These are phyloP conservation scores for Calidris pygmaea DNA, from an alignment of 2,113 vertebrate genomes.

Conservation along the genomic window DNA sequence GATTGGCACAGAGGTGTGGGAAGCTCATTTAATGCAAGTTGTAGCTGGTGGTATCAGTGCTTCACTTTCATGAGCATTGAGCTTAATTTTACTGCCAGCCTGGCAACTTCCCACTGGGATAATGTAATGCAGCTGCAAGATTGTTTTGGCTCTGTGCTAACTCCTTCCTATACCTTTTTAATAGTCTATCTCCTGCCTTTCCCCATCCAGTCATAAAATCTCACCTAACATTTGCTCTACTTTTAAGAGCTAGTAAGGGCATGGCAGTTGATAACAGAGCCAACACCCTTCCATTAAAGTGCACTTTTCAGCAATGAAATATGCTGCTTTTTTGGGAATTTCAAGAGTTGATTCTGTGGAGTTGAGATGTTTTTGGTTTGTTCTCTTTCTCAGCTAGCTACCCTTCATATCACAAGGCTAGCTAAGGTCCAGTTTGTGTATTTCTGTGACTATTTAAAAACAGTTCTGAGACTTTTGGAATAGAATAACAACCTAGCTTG, in stretches of 20 bases:
- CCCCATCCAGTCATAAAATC: constrained; percentile 41
- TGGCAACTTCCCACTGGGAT: constrained; percentile 57
- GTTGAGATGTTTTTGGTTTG: not conserved
- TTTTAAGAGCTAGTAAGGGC: constrained; percentile 56
- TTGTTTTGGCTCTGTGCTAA: constrained; percentile 61
- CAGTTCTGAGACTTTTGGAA: not conserved
- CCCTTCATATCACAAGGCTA: not conserved
- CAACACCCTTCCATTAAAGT: constrained; percentile 35
- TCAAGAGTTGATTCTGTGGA: not conserved
- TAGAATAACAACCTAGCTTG: not conserved
- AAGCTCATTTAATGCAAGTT: constrained; percentile 18
- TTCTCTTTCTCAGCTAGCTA: not conserved
- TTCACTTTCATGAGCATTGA: constrained; percentile 16
- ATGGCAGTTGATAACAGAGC: constrained; percentile 12
- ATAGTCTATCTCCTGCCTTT: constrained; percentile 48
- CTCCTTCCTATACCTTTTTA: constrained; percentile 63
- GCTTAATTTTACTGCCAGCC: constrained; percentile 35
- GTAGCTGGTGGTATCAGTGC: not conserved
- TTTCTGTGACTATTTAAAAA: not conserved
- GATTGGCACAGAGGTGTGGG: constrained; percentile 10
- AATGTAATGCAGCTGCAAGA: constrained; percentile 53
- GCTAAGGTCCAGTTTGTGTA: not conserved
- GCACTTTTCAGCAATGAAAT: constrained; percentile 53
- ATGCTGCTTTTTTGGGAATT: not conserved
- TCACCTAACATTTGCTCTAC: constrained; percentile 44